Evolutionary conservation across 1,140 invertebrate species (phyloP).

Genomic region (Drosophila ficusphila): DNA sequence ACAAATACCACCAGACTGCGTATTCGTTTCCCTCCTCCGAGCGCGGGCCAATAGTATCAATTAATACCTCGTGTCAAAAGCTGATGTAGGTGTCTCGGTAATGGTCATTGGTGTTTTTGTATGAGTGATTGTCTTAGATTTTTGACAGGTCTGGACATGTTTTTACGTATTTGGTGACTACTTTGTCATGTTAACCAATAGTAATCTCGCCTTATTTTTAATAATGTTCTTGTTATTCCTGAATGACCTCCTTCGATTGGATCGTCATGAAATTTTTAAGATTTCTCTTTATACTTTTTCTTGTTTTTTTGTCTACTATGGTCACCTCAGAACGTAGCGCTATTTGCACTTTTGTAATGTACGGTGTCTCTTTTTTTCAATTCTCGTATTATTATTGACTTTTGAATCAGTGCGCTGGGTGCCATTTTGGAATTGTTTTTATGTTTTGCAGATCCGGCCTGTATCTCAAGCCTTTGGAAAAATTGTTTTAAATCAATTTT

Average conservation of each 20-base stretch:
- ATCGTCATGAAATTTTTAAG: background rate
- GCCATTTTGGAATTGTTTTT: background rate
- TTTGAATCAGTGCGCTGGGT: too few relatives aligned
- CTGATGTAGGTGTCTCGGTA: conserved; percentile 12
- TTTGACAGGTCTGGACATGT: conserved; percentile 5
- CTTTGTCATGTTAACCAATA: conserved; percentile 13
- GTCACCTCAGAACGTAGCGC: too few relatives aligned
- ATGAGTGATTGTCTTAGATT: background rate
- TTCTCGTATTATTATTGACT: too few relatives aligned
- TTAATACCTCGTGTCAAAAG: conserved; percentile 2
- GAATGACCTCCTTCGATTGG: background rate
- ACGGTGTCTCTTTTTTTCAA: too few relatives aligned
- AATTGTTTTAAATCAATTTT: background rate
- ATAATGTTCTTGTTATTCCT: conserved; percentile 4
- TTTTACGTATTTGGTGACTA: background rate
- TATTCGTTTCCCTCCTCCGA: too few relatives aligned
- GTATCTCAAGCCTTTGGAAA: conserved; percentile 1
- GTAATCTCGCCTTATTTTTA: conserved; percentile 8
- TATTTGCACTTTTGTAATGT: too few relatives aligned
- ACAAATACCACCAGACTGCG: too few relatives aligned
- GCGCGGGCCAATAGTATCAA: background rate
- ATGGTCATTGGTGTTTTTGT: background rate
- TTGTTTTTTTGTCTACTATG: background rate
- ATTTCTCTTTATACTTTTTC: too few relatives aligned
- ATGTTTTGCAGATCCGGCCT: background rate